Conservation (phyloP, 1,140 invertebrate genomes). For the Gonatopus flavifemur region DNA sequence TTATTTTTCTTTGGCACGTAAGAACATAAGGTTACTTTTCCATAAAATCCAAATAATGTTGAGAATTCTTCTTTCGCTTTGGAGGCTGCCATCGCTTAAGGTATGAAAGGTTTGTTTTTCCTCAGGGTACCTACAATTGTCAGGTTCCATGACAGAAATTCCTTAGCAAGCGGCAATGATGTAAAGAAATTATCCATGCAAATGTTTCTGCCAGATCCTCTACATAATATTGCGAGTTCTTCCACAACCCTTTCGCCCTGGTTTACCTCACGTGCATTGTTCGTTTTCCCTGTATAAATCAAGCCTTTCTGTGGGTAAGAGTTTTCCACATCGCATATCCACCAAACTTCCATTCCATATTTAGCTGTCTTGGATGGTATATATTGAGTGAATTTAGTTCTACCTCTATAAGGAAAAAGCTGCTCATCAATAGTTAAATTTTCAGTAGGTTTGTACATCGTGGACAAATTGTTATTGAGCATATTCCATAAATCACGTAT, state of each 20-base stretch:
- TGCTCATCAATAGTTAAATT: not conserved
- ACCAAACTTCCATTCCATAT: constrained; percentile 55
- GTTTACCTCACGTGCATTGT: constrained; percentile 20
- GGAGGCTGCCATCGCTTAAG: constrained; percentile 21
- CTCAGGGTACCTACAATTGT: constrained; percentile 34
- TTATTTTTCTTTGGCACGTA: constrained; percentile 38
- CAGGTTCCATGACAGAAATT: constrained; percentile 22
- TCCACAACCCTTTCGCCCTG: constrained; percentile 21
- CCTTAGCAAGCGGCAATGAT: constrained; percentile 22
- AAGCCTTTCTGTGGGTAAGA: constrained; percentile 27
- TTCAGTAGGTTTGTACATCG: not conserved
- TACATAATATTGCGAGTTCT: constrained; percentile 20
- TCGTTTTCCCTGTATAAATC: constrained; percentile 34
- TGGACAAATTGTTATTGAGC: not conserved
- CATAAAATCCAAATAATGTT: constrained; percentile 32
- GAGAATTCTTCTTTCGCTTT: constrained; percentile 14
- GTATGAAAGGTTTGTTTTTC: constrained; percentile 33
- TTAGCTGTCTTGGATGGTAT: constrained; percentile 54
- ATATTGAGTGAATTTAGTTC: constrained; percentile 26
- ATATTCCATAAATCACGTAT: not conserved
- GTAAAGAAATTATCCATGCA: constrained; percentile 32
- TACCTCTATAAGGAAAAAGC: not conserved
- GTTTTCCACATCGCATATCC: constrained; percentile 34
- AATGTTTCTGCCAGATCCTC: constrained; percentile 25
- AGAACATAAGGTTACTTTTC: constrained; percentile 28